Evolutionary conservation across 2,113 vertebrate genomes (phyloP).

Genomic region (Onychostoma macrolepis): DNA sequence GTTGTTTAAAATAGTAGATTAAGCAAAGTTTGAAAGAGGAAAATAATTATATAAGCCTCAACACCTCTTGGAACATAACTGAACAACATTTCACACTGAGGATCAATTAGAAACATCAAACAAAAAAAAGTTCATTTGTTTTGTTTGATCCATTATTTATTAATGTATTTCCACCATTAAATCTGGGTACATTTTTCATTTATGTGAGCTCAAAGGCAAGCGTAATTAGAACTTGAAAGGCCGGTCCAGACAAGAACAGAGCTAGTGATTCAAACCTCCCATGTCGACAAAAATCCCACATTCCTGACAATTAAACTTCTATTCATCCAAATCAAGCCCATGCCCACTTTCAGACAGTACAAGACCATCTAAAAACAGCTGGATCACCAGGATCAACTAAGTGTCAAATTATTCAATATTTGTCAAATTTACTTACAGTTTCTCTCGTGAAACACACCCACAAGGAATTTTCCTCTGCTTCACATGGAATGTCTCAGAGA

Average conservation of each 20-base stretch:
- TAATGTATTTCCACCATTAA: background rate
- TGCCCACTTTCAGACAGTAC: background rate
- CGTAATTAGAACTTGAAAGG: conserved; percentile 18
- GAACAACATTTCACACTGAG: conserved; percentile 11
- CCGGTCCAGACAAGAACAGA: background rate
- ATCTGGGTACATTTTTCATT: background rate
- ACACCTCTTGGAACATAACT: background rate
- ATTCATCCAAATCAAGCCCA: conserved; percentile 6
- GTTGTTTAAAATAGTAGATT: background rate
- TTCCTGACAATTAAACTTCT: conserved; percentile 41
- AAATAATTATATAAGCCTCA: background rate
- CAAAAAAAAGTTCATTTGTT: background rate
- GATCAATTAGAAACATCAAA: background rate
- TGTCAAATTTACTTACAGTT: conserved; percentile 15
- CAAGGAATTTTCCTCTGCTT: background rate
- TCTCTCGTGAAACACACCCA: conserved; percentile 7
- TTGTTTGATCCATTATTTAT: background rate
- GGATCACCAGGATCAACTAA: background rate
- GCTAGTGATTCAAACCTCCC: conserved; percentile 18
- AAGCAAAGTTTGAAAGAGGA: background rate
- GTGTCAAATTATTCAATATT: background rate
- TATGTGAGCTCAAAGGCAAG: background rate
- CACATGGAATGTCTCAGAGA: background rate
- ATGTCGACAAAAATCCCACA: background rate
- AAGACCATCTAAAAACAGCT: background rate